These are phyloP conservation scores for Poeciliopsis turneri DNA, from an alignment of 2,797 vertebrate genomes.

Conservation along the genomic window DNA sequence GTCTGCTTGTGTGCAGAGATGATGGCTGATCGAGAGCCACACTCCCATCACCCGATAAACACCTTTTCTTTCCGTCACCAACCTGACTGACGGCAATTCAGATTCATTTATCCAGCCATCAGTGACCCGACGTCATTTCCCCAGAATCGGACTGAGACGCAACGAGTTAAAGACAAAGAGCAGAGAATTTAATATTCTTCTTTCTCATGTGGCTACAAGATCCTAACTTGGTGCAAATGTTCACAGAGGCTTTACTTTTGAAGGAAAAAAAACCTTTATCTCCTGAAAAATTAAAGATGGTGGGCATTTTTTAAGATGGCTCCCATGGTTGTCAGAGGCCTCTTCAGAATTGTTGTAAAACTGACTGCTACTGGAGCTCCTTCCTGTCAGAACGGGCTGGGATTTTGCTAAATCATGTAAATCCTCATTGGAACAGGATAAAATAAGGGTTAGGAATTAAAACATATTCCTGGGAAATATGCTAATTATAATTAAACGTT, in stretches of 20 bases:
- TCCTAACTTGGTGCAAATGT: too few relatives aligned
- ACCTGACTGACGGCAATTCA: conserved; percentile 22
- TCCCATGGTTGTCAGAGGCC: not conserved
- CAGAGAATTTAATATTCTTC: too few relatives aligned
- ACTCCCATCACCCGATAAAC: conserved; percentile 41
- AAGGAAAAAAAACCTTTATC: too few relatives aligned
- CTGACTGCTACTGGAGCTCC: not conserved
- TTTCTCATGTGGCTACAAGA: too few relatives aligned
- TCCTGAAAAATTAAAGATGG: too few relatives aligned
- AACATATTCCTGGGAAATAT: not conserved
- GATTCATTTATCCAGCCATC: conserved; percentile 42
- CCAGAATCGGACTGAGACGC: not conserved
- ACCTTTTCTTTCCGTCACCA: conserved; percentile 10
- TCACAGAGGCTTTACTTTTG: too few relatives aligned
- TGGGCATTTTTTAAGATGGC: too few relatives aligned
- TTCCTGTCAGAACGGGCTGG: not conserved
- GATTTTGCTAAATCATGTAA: not conserved
- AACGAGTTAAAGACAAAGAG: not conserved
- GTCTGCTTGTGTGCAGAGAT: conserved; percentile 4
- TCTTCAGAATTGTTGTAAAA: not conserved
- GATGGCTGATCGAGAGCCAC: conserved; percentile 37
- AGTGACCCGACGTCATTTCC: conserved; percentile 15
- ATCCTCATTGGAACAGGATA: not conserved
- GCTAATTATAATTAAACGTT: not conserved
- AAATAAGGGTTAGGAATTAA: not conserved